These are phyloP conservation scores for Alectura lathami DNA, from an alignment of 2,113 vertebrate genomes.

Conservation along the genomic window DNA sequence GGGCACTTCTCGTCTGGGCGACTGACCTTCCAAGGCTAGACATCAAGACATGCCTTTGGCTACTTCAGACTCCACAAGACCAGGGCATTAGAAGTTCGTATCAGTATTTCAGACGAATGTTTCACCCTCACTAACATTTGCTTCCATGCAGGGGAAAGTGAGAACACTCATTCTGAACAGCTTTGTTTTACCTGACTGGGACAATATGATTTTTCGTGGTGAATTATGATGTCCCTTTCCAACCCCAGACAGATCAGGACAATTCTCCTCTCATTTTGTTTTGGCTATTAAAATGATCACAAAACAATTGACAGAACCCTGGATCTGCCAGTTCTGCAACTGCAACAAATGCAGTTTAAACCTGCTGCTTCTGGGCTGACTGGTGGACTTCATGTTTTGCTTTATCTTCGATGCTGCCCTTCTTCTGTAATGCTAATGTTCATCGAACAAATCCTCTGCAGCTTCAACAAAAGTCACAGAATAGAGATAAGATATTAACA, in stretches of 20 bases:
- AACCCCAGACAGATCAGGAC: neutral
- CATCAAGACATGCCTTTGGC: neutral
- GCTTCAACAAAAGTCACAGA: conserved; percentile 39
- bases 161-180: neutral
- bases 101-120: neutral
- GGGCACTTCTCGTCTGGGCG: neutral
- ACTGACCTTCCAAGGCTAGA: neutral
- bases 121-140: neutral
- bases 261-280: neutral
- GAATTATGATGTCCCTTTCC: neutral
- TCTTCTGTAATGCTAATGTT: conserved; percentile 19
- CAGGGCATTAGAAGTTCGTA: neutral
- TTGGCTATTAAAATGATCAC: neutral
- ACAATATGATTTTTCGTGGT: neutral
- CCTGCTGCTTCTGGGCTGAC: neutral
- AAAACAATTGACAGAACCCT: neutral
- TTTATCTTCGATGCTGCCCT: conserved; percentile 14
- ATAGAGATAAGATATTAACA: conserved; percentile 50
- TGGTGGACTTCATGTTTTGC: neutral
- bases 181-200: neutral
- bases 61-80: neutral
- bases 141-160: neutral
- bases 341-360: neutral
- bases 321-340: neutral
- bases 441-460: conserved; percentile 31